Evolutionary conservation across 2,888 invertebrate species (phyloP), one percentile per base, ranked within the genome.

Genomic region (Drosophila falleni): DNA sequence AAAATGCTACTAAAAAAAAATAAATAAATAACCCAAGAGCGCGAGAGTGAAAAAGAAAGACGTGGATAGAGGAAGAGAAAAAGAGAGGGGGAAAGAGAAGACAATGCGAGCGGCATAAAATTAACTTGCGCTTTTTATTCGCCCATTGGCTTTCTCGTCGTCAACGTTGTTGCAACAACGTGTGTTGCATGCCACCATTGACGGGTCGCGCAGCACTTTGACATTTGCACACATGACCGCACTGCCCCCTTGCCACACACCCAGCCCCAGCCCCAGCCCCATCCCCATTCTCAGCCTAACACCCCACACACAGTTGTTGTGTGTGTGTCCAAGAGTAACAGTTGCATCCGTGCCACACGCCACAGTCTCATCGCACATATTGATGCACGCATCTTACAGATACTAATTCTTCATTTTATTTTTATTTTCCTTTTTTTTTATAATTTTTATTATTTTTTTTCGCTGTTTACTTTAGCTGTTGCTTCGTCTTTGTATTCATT

Each of bases 191-290:
- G 42, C 19, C 54, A 41, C 55, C 55, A 55, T 73, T 71, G 77
- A 62, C 56, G 62, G 66, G 56, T 53, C 62, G 71, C 56, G 35
- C 66, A 58, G 68, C 78, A 77, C 73, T 78, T 79, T 81, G 78
- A 79, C 79, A 70, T 80, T 79, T 79, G 81, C 78, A 77, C 78
- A 79, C 78, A 77, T 73, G 69, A 77, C 72, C 78, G 80, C 59
- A 62, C 47, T 51, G 64, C 33, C 19, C 31, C n/a, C 8, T 6
- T 26, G n/a, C 23, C 23, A 5, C 19, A 10, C n/a, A 10, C 9
- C 29, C 11, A 3, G 37, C 31, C 31, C 39, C 13, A 29, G 0
- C 8, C 29, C 6, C 29, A 4, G 29, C 8, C 44, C 29, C 11
- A 3, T 31, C 31, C 31, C 39, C 13, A 29, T 8, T 1, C 29